Conservation (phyloP, 1,140 invertebrate species). For the Bombyx mori region DNA sequence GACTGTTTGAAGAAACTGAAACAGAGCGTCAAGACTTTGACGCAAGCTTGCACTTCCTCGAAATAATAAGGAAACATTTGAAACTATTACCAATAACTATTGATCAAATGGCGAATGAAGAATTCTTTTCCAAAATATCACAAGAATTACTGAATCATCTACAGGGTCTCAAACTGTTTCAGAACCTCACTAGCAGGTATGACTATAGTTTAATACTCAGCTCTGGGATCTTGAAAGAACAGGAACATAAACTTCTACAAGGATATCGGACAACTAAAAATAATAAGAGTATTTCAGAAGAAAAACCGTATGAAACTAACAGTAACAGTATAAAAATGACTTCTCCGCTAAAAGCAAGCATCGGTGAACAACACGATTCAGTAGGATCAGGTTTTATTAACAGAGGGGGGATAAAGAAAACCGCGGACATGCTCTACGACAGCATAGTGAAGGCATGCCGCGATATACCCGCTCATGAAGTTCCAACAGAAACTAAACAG, state of each 20-base stretch:
- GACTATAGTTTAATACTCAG: too few relatives aligned
- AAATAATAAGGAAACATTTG: slow-evolving; percentile 6
- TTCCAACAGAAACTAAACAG: slow-evolving; percentile 12
- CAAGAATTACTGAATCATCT: slow-evolving; percentile 3
- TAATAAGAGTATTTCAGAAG: too few relatives aligned
- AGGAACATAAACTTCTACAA: too few relatives aligned
- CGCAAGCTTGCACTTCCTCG: not conserved
- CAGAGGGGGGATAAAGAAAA: slow-evolving; percentile 8
- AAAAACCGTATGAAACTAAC: too few relatives aligned
- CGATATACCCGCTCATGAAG: slow-evolving; percentile 7
- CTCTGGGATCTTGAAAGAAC: too few relatives aligned
- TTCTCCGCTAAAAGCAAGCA: too few relatives aligned
- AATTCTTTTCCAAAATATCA: slow-evolving; percentile 1
- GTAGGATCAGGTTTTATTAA: slow-evolving; percentile 5
- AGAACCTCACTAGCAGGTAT: not conserved
- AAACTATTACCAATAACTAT: slow-evolving; percentile 6
- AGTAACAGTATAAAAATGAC: too few relatives aligned
- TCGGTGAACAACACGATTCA: too few relatives aligned
- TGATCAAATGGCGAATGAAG: not conserved
- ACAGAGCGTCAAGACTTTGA: not conserved
- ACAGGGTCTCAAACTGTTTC: slow-evolving; percentile 6
- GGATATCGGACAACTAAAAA: too few relatives aligned
- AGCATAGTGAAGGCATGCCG: slow-evolving; percentile 15
- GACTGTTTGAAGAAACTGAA: slow-evolving; percentile 1
- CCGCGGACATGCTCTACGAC: slow-evolving; percentile 9